Evolutionary conservation across 37 sponge, comb jelly and placozoan species (phyloP).

Genomic region (Diacarnus erythraeanus): DNA sequence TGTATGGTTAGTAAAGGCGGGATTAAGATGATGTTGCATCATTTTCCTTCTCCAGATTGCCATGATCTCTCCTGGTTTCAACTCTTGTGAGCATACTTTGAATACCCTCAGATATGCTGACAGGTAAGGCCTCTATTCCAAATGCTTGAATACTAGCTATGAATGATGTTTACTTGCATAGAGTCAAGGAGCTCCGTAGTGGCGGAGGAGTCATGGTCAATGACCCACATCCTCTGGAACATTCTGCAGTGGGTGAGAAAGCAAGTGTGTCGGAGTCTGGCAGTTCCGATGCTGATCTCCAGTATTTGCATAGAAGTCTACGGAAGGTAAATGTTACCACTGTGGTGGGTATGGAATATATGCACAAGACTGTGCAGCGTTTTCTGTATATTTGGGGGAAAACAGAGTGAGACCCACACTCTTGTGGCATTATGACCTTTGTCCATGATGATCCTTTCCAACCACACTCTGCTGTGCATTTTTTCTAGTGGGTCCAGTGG

Average conservation of each 20-base stretch:
- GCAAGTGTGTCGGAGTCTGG: neutral
- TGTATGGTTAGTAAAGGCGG: conserved; percentile 85
- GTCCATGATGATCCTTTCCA: no score
- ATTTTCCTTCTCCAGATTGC: conserved; percentile 72
- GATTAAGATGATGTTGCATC: neutral
- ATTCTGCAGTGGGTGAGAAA: neutral
- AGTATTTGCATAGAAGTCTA: conserved; percentile 47
- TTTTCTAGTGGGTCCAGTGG: no score
- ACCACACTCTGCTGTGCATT: no score
- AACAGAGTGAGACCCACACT: no score
- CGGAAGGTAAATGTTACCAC: conserved; percentile 24
- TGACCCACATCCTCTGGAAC: neutral
- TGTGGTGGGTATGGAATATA: no score
- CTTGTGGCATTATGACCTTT: no score
- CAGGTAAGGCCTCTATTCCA: conserved; percentile 53
- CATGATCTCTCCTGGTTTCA: conserved; percentile 93
- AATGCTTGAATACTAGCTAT: neutral
- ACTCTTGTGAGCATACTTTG: conserved; percentile 92
- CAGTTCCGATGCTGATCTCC: conserved; percentile 31
- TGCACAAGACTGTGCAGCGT: no score
- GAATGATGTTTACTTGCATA: neutral
- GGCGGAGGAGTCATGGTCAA: neutral
- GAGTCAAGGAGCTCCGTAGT: conserved; percentile 35
- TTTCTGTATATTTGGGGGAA: no score
- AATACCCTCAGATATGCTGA: conserved; percentile 98